Conservation (phyloP, 1,140 invertebrate genomes). For the Danaus plexippus region DNA sequence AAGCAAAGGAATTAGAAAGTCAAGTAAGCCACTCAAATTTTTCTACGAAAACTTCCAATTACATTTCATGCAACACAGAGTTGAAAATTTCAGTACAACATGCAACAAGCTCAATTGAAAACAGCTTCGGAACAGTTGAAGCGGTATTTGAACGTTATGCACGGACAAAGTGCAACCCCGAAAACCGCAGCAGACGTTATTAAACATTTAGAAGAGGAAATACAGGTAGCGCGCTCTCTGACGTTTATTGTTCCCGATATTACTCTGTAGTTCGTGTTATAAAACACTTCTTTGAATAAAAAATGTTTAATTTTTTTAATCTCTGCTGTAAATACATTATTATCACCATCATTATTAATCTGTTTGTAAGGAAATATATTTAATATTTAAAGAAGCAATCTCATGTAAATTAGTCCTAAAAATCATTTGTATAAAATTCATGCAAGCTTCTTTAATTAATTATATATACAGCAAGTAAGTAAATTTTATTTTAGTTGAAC, state of each 20-base stretch:
- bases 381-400: no score
- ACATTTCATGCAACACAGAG: no score
- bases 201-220: conserved; percentile 83
- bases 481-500: conserved; percentile 70
- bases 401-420: no score
- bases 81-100: conserved; percentile 45
- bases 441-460: no score
- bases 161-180: conserved; percentile 68
- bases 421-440: no score
- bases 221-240: conserved; percentile 66
- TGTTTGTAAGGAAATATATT: no score
- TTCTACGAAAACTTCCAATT: neutral
- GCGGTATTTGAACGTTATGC: conserved; percentile 62
- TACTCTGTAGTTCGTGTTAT: no score
- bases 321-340: no score
- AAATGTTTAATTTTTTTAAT: no score
- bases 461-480: no score
- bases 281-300: no score
- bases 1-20: conserved; percentile 78
- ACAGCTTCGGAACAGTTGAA: conserved; percentile 61
- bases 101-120: conserved; percentile 64
- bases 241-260: neutral
- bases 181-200: conserved; percentile 72
- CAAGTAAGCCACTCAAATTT: conserved; percentile 60
- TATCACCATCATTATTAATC: no score